Percentiles rank a stretch among this genome's conserved stretches.
Evolutionary conservation across 2,888 invertebrate genomes (phyloP).

Genomic region (Synanthedon myopaeformis): DNA sequence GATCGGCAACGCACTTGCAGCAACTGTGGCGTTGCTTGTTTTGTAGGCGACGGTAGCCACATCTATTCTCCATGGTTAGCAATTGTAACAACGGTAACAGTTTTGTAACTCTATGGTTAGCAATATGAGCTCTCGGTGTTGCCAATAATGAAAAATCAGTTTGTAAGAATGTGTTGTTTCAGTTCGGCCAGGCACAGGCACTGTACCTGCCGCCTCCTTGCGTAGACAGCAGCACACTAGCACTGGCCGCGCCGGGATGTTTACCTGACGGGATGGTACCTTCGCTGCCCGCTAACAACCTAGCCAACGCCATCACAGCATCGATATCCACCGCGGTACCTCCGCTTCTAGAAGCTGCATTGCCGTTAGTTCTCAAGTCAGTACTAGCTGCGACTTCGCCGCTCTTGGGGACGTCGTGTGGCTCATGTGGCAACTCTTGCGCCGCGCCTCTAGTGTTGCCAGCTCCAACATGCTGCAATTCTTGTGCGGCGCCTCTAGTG

Average conservation of each 20-base stretch:
- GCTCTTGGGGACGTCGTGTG: conserved; percentile 13
- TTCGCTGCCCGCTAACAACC: not conserved
- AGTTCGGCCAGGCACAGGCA: conserved; percentile 3
- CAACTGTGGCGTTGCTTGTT: too few species aligned
- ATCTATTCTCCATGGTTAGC: too few species aligned
- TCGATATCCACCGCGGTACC: conserved; percentile 21
- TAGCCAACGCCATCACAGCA: conserved; percentile 4
- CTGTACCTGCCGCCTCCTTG: conserved; percentile 12
- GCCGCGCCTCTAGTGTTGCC: conserved; percentile 8
- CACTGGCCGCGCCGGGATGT: not conserved
- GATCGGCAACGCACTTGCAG: too few species aligned
- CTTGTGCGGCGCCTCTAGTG: conserved; percentile 4
- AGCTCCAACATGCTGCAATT: conserved; percentile 8
- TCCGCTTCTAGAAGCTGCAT: conserved; percentile 22
- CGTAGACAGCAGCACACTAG: not conserved
- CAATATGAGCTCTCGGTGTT: not conserved
- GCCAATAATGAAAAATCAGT: not conserved
- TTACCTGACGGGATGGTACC: not conserved
- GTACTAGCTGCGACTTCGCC: conserved; percentile 21
- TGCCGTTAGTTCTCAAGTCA: conserved; percentile 31
- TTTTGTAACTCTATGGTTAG: too few species aligned
- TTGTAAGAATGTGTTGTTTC: not conserved
- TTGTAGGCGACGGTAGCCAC: too few species aligned
- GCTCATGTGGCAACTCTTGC: not conserved
- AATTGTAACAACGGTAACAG: too few species aligned